These are phyloP conservation scores for Lasioglossum zephyrum DNA, from an alignment of 2,888 invertebrate species.

Conservation along the genomic window DNA sequence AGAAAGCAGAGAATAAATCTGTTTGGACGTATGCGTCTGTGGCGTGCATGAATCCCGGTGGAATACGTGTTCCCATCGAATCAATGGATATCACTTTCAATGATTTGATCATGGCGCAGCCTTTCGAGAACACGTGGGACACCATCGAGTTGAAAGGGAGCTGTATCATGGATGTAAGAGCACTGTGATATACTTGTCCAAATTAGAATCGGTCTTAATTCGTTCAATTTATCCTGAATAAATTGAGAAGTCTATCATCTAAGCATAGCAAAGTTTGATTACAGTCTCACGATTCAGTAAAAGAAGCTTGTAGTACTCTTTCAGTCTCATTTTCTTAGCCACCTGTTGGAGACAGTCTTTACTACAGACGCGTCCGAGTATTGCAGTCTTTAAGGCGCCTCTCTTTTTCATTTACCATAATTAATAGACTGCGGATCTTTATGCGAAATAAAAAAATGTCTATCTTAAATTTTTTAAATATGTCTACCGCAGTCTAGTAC, in stretches of 20 bases:
- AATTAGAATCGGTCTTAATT: background rate
- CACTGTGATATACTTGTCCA: background rate
- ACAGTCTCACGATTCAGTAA: background rate
- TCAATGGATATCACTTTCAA: constrained; percentile 87
- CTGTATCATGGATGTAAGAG: constrained; percentile 85
- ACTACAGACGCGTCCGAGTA: background rate
- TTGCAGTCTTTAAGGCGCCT: constrained; percentile 17
- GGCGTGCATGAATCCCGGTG: constrained; percentile 89
- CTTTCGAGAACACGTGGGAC: constrained; percentile 91
- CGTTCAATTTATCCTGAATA: too few relatives aligned
- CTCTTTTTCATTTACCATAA: background rate
- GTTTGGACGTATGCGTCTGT: constrained; percentile 89
- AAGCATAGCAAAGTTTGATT: background rate
- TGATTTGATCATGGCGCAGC: constrained; percentile 89
- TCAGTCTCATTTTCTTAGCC: background rate
- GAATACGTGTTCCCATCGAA: constrained; percentile 89
- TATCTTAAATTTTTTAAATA: background rate
- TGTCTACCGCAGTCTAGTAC: too few relatives aligned
- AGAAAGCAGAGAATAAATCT: constrained; percentile 83
- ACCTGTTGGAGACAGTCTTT: background rate
- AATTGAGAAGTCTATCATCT: background rate
- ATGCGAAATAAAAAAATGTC: too few relatives aligned
- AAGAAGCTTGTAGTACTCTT: background rate
- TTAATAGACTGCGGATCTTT: too few relatives aligned
- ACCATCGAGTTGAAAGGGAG: constrained; percentile 89